Evolutionary conservation across 2,113 vertebrate genomes (phyloP).

Genomic region (Equus quagga): DNA sequence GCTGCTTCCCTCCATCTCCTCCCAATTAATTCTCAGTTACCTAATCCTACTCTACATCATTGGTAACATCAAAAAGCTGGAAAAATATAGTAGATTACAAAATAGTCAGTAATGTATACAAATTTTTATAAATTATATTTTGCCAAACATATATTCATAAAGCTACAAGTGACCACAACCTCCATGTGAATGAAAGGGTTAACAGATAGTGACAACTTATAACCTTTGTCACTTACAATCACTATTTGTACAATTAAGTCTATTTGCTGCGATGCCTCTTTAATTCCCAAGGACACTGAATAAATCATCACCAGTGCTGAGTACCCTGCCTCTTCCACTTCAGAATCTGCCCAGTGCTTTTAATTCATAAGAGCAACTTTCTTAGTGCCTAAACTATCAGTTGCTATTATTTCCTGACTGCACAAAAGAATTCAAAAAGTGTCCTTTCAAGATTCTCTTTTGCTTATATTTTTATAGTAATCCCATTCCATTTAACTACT

Average conservation of each 20-base stretch:
- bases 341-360: not conserved
- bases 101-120: not conserved
- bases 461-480: not conserved
- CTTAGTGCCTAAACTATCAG: not conserved
- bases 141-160: not conserved
- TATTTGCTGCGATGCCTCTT: not conserved
- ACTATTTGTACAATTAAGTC: not conserved
- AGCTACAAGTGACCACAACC: not conserved
- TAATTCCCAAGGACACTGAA: not conserved
- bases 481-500: not conserved
- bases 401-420: not conserved
- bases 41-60: not conserved
- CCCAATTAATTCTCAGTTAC: not conserved
- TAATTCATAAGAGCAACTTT: not conserved
- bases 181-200: not conserved
- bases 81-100: not conserved
- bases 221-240: not conserved
- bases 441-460: not conserved
- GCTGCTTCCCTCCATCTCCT: not conserved
- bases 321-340: not conserved
- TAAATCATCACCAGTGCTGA: not conserved
- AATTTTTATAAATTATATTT: slow-evolving; percentile 6
- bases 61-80: not conserved
- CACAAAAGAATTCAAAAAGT: not conserved
- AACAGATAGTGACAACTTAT: not conserved